Evolutionary conservation across 2,797 vertebrate genomes (phyloP).

Genomic region (Enteromius viviparus): DNA sequence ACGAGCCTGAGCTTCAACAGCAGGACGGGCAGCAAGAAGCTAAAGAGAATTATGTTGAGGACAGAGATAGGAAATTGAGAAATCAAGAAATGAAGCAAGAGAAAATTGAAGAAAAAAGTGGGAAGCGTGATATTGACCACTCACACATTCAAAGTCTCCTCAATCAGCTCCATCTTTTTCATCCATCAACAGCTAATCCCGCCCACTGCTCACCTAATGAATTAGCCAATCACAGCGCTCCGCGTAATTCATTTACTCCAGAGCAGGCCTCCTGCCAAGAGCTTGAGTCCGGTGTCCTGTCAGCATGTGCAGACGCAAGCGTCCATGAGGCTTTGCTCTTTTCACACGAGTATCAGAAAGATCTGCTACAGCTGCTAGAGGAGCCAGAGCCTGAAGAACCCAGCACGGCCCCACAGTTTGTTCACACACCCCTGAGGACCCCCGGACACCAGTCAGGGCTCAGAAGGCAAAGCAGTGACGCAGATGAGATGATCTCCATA

Average conservation of each 20-base stretch:
- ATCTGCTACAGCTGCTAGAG: conserved; percentile 82
- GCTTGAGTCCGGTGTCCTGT: background rate
- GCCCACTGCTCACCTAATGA: conserved; percentile 24
- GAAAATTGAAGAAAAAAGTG: conserved; percentile 14
- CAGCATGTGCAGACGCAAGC: background rate
- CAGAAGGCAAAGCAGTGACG: conserved; percentile 54
- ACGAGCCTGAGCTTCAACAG: background rate
- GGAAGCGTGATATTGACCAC: conserved; percentile 73
- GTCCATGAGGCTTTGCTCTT: conserved; percentile 81
- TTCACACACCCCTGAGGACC: conserved; percentile 7
- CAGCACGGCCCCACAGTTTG: background rate
- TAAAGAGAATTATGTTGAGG: conserved; percentile 26
- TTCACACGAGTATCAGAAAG: conserved; percentile 80
- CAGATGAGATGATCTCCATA: conserved; percentile 70
- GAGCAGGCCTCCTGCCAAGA: background rate
- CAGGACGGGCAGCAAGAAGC: conserved; percentile 22
- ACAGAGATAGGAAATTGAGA: background rate
- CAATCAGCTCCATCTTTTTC: conserved; percentile 78
- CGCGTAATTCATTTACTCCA: conserved; percentile 8
- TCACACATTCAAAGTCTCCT: conserved; percentile 80
- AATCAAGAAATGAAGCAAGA: conserved; percentile 33
- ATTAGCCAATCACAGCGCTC: conserved; percentile 30
- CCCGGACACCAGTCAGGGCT: conserved; percentile 44
- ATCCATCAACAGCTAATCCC: conserved; percentile 55
- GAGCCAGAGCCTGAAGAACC: conserved; percentile 68